A percentile compares a stretch with the other conserved stretches of the same genome.
These are phyloP conservation scores for Ryuthela nishihirai DNA, from an alignment of 2,888 invertebrate species.

Conservation along the genomic window DNA sequence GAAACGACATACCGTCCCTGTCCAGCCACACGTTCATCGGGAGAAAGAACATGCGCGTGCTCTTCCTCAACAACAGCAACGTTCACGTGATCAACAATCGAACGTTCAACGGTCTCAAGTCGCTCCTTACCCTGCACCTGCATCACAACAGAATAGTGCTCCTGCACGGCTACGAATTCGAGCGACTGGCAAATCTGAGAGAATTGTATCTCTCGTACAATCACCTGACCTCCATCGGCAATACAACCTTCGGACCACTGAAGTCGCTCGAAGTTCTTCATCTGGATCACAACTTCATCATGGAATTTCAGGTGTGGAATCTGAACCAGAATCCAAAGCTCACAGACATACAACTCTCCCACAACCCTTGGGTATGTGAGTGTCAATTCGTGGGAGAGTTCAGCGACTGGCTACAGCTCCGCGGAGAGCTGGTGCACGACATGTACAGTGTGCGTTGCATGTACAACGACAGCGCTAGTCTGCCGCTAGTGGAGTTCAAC, in stretches of 20 bases:
- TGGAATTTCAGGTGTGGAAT: conserved; percentile 65
- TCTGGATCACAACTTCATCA: conserved; percentile 68
- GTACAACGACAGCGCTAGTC: conserved; percentile 40
- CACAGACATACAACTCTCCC: conserved; percentile 54
- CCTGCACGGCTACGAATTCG: conserved; percentile 74
- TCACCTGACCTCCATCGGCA: conserved; percentile 64
- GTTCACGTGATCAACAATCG: conserved; percentile 74
- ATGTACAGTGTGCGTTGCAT: conserved; percentile 37
- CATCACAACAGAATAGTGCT: conserved; percentile 68
- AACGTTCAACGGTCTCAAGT: conserved; percentile 75
- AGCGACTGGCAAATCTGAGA: conserved; percentile 66
- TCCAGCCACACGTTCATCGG: conserved; percentile 82
- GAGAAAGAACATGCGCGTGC: conserved; percentile 68
- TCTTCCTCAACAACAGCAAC: conserved; percentile 73
- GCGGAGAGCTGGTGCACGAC: conserved; percentile 53
- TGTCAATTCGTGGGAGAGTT: conserved; percentile 71
- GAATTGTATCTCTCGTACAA: conserved; percentile 73
- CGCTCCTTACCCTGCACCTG: conserved; percentile 68
- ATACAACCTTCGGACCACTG: conserved; percentile 66
- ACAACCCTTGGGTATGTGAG: conserved; percentile 78
- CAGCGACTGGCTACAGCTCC: conserved; percentile 69
- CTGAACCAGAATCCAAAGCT: conserved; percentile 38
- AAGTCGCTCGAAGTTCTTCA: conserved; percentile 63
- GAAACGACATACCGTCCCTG: conserved; percentile 70
- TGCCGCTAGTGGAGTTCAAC: conserved; percentile 39